phyloP scores from a whole-genome alignment of 2,113 vertebrate species.

The Notothenia coriiceps region DNA sequence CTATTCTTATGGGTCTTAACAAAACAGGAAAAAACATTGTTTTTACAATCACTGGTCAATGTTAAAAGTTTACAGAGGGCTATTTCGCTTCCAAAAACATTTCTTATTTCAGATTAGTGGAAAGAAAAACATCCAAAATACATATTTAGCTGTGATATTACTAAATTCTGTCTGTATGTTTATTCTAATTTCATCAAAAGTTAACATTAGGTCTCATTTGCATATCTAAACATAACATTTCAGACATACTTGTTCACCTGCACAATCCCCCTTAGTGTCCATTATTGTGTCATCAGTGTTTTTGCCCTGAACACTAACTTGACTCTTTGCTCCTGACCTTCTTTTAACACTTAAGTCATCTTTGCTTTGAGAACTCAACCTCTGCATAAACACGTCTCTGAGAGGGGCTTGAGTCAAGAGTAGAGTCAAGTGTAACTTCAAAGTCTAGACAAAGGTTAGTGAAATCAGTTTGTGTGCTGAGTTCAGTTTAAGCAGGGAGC shows the following conservation, averaged over 20 bases:
- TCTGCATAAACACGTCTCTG: background rate
- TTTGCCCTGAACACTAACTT: background rate
- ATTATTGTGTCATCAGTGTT: background rate
- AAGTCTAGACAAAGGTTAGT: background rate
- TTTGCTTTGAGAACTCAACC: background rate
- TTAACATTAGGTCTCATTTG: no score
- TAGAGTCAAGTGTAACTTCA: background rate
- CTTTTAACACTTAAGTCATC: background rate
- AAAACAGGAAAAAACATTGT: no score
- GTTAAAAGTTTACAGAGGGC: no score
- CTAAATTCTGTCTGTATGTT: no score
- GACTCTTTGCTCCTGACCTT: background rate
- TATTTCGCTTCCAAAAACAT: no score
- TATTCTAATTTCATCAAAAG: no score
- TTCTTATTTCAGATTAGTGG: no score
- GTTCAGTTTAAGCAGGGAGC: background rate
- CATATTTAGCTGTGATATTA: no score
- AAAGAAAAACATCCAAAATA: no score
- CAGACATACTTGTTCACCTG: no score
- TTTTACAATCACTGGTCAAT: no score
- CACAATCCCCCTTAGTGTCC: background rate
- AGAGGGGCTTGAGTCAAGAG: slow-evolving; percentile 2
- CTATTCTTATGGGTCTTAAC: background rate
- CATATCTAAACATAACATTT: no score
- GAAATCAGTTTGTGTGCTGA: background rate